Evolutionary conservation across 2,888 invertebrate species (phyloP), one percentile per base, ranked within the genome.

Genomic region (Thelaira solivaga): DNA sequence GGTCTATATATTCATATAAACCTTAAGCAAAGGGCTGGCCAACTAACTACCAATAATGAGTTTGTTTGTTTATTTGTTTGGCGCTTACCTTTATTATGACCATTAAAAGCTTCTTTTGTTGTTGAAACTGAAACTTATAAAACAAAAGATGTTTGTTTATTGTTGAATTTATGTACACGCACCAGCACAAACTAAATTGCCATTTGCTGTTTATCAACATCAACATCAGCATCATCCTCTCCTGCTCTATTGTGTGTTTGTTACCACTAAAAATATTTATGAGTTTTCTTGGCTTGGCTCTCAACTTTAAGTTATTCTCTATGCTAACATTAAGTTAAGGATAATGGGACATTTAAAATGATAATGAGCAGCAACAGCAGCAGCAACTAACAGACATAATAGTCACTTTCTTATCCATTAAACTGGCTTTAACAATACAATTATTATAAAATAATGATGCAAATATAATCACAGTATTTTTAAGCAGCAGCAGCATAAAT

Each of bases 401-500:
- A 64, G 55, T 45, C 31, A 45, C 7, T 51, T 18, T 29, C 39
- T 43, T n/a, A n/a, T 39, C 51, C 59, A 59, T 74, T 67, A 45
- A 67, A 74, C 20, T 29, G 68, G 20, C 45, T 47, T 73, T 43
- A 73, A 59, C 68, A 77, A 64, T 49, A 43, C 16, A 53, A 72
- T 77, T 73, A 64, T 57, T 43, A 49, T 34, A 49, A 22, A 24
- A 55, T 51, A 26, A 39, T 20, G 53, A 43, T 68, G 43, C n/a
- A n/a, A n/a, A n/a, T n/a, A 77, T 77, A 77, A 77, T 77, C 77
- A 51, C 68, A 59, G 45, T 64, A 57, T 69, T 72, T 69, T n/a
- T 26, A 64, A 73, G 59, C 51, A 59, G 43, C 51, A 59, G 43
- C 57, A 59, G 64, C 62, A 68, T 73, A 57, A 43, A 77, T 57